Conservation (phyloP, 1,140 invertebrate species). For the Lasioglossum albipes region DNA sequence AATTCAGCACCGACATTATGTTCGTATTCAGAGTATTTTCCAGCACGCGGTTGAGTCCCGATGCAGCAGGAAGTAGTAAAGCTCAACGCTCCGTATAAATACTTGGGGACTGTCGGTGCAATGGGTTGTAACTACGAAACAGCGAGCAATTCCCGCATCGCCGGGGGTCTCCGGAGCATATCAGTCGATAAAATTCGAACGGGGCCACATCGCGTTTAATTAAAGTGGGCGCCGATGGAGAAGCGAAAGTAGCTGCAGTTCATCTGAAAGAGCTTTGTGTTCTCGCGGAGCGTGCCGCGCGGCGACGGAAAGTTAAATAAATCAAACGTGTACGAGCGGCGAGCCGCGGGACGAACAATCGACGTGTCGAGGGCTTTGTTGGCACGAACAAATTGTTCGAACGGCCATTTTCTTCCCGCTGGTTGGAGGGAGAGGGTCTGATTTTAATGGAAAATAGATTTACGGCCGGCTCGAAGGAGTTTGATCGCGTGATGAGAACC, state of each 20-base stretch:
- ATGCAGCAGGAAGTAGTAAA: too few relatives aligned
- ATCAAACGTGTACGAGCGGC: conserved; percentile 43
- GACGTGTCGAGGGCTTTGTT: conserved; percentile 57
- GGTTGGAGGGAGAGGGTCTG: background rate
- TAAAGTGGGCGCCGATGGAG: conserved; percentile 21
- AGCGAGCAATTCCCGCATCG: too few relatives aligned
- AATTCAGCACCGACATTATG: too few relatives aligned
- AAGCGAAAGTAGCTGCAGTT: conserved; percentile 31
- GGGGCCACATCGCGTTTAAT: conserved; percentile 1
- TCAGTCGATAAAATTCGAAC: background rate
- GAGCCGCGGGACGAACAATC: conserved; percentile 47
- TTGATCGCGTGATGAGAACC: background rate
- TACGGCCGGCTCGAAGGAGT: background rate
- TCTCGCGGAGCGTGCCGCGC: background rate
- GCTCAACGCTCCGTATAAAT: too few relatives aligned
- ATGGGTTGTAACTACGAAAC: too few relatives aligned
- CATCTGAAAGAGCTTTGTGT: conserved; percentile 24
- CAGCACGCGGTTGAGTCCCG: too few relatives aligned
- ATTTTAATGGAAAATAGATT: conserved; percentile 3
- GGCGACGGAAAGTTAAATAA: conserved; percentile 50
- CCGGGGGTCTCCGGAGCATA: background rate
- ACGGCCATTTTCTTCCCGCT: conserved; percentile 37
- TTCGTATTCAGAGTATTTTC: too few relatives aligned
- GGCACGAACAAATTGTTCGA: conserved; percentile 38
- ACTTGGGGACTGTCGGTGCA: too few relatives aligned